A percentile compares a stretch with the other conserved stretches of the same genome.
Evolutionary conservation across 92 coral and sea anemone species (phyloP).

Genomic region (Anthopleura xanthogrammica): DNA sequence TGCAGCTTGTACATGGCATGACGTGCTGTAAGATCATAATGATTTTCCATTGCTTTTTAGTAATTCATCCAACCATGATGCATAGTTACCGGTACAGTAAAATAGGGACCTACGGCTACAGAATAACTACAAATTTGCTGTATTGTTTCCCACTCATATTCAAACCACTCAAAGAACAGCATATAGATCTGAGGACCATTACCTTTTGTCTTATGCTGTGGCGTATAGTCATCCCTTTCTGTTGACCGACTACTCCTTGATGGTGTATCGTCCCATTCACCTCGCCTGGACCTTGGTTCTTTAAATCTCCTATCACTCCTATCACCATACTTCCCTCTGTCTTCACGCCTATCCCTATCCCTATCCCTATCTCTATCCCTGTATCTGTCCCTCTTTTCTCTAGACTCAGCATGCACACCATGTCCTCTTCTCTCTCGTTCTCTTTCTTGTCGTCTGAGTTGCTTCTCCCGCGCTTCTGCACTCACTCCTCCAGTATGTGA

Average conservation of each 20-base stretch:
- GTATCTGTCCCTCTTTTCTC: slow-evolving; percentile 41
- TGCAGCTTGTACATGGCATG: too few species aligned
- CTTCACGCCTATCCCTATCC: slow-evolving; percentile 22
- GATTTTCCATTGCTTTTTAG: too few species aligned
- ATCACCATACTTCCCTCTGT: slow-evolving; percentile 37
- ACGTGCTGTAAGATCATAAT: too few species aligned
- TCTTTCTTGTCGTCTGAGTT: slow-evolving; percentile 80
- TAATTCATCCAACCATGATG: too few species aligned
- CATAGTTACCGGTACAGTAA: too few species aligned
- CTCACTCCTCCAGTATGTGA: slow-evolving; percentile 97
- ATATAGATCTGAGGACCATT: not conserved
- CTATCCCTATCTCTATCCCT: slow-evolving; percentile 42
- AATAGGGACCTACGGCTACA: too few species aligned
- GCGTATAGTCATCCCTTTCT: slow-evolving; percentile 71
- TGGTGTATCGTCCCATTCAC: slow-evolving; percentile 98
- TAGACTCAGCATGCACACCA: slow-evolving; percentile 88
- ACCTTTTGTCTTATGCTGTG: slow-evolving; percentile 77
- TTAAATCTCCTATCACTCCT: slow-evolving; percentile 47
- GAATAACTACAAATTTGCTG: too few species aligned
- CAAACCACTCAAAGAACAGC: too few species aligned
- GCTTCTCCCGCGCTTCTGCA: slow-evolving; percentile 88
- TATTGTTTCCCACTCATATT: not conserved
- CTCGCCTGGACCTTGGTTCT: slow-evolving; percentile 75
- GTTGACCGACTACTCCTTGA: slow-evolving; percentile 66
- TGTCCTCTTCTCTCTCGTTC: slow-evolving; percentile 78